A percentile compares a stretch with the other conserved stretches of the same genome.
Evolutionary conservation across 2,888 invertebrate species (phyloP).

Genomic region (Caenorhabditis sp.): DNA sequence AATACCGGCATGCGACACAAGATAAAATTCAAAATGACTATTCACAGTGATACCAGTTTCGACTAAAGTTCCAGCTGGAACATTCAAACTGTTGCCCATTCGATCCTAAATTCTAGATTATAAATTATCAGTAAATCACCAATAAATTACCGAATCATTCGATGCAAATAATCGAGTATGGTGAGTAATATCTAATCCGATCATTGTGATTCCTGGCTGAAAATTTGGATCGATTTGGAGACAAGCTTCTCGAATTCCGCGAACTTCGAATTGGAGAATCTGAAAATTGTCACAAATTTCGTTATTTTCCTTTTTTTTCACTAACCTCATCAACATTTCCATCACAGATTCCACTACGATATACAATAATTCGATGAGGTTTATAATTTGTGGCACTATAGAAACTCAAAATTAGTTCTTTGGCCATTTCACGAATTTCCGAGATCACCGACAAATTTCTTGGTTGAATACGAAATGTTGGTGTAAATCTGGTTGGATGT

Average conservation of each 20-base stretch:
- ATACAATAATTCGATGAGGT: slow-evolving; percentile 31
- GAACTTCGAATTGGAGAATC: slow-evolving; percentile 31
- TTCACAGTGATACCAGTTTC: slow-evolving; percentile 39
- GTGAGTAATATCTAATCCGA: slow-evolving; percentile 29
- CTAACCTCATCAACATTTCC: slow-evolving; percentile 10
- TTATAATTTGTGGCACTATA: slow-evolving; percentile 17
- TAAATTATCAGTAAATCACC: neutral
- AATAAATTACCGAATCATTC: slow-evolving; percentile 7
- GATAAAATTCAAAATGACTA: slow-evolving; percentile 33
- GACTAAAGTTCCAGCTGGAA: slow-evolving; percentile 37
- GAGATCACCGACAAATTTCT: slow-evolving; percentile 7
- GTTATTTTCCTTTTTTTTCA: neutral
- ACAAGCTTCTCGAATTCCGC: slow-evolving; percentile 30
- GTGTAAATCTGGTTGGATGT: slow-evolving; percentile 26
- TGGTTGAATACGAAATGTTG: slow-evolving; percentile 22
- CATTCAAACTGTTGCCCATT: slow-evolving; percentile 28
- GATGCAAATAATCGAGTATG: slow-evolving; percentile 29
- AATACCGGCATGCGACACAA: slow-evolving; percentile 39
- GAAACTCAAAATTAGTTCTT: slow-evolving; percentile 28
- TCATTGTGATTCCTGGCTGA: slow-evolving; percentile 39
- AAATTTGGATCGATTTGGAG: slow-evolving; percentile 16
- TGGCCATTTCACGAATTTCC: slow-evolving; percentile 22
- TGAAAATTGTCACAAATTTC: neutral
- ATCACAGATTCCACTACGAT: slow-evolving; percentile 18
- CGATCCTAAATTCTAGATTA: slow-evolving; percentile 15